Base-by-base conservation (phyloP, 2,797 vertebrate genomes). In the Lithobates sylvaticus region DNA sequence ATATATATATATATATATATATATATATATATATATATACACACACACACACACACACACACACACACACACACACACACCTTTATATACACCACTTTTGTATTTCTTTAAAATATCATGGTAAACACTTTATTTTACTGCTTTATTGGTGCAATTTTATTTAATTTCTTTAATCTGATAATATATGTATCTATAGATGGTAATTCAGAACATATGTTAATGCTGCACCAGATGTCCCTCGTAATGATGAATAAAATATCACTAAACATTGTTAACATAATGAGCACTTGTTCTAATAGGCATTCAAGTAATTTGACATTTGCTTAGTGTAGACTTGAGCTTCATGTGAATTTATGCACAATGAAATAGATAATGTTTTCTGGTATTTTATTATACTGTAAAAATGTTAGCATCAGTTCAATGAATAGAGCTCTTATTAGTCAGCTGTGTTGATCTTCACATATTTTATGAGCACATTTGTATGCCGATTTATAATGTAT, bases 181-280 rank as follows among this genome's bases (percentile, higher is more conserved):
- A 32, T 81, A 12, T 73, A 42, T 82, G 74, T 82, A 74, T n/a
- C 34, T 74, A 47, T 82, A 44, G 70, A 82, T 74, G 80, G 29
- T 74, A 27, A 34, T 44, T 82, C 54, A 15, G 54, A 73, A 44
- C 80, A 73, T 82, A 73, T 65, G 34, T 29, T 65, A 73, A 64
- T 16, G 32, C 42, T 82, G 36, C 64, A 42, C 71, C 70, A 73
- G 80, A 82, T 82, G 80, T 82, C 26, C 6, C 26, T 74, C 23
- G 39, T 82, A 82, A 64, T 65, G 71, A 74, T 82, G 70, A 74
- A 65, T 81, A 74, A 39, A 82, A 44, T 82, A 29, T 74, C 39
- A 32, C 72, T 82, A 82, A 82, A 82, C 70, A 74, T 16, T 65
- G 70, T 65, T 65, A 82, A 44, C 54, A 82, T 82, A 82, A 73